Conservation (phyloP, 2,888 invertebrate species). For the Eumerus sabulonum region DNA sequence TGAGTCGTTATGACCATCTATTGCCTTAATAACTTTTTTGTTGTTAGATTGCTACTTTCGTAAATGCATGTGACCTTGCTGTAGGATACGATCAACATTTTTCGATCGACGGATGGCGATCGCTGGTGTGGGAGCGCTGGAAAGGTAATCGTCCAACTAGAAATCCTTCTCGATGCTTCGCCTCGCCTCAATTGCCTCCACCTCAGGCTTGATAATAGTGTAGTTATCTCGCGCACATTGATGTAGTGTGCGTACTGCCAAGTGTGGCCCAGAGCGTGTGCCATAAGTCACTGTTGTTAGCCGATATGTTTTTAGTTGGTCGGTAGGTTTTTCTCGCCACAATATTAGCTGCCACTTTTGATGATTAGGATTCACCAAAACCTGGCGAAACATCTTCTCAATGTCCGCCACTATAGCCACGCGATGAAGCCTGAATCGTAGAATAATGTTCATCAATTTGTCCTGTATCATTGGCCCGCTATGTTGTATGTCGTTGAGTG, state of each 20-base stretch:
- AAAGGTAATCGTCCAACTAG: slow-evolving; percentile 29
- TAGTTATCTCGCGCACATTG: slow-evolving; percentile 28
- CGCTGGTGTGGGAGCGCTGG: slow-evolving; percentile 24
- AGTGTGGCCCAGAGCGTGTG: slow-evolving; percentile 25
- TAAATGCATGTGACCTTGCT: slow-evolving; percentile 19
- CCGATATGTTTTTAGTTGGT: slow-evolving; percentile 6
- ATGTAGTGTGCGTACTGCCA: slow-evolving; percentile 19
- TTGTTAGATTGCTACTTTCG: slow-evolving; percentile 20
- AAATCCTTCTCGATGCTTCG: slow-evolving; percentile 29
- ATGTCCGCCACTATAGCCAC: slow-evolving; percentile 27
- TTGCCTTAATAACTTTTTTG: slow-evolving; percentile 1
- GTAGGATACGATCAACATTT: background rate
- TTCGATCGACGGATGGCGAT: slow-evolving; percentile 20
- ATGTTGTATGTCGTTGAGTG: slow-evolving; percentile 8
- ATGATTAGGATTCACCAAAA: slow-evolving; percentile 9
- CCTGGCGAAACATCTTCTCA: slow-evolving; percentile 34
- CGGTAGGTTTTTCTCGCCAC: slow-evolving; percentile 25
- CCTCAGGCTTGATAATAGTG: background rate
- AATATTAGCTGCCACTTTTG: slow-evolving; percentile 26
- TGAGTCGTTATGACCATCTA: slow-evolving; percentile 1
- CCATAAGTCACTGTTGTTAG: slow-evolving; percentile 40
- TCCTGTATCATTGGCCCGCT: slow-evolving; percentile 18
- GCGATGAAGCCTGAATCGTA: slow-evolving; percentile 18
- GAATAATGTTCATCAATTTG: slow-evolving; percentile 26
- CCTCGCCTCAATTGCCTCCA: slow-evolving; percentile 22